Evolutionary conservation across 2,113 vertebrate species (phyloP), one percentile per base, ranked within the genome.

Genomic region (Caranx melampygus): DNA sequence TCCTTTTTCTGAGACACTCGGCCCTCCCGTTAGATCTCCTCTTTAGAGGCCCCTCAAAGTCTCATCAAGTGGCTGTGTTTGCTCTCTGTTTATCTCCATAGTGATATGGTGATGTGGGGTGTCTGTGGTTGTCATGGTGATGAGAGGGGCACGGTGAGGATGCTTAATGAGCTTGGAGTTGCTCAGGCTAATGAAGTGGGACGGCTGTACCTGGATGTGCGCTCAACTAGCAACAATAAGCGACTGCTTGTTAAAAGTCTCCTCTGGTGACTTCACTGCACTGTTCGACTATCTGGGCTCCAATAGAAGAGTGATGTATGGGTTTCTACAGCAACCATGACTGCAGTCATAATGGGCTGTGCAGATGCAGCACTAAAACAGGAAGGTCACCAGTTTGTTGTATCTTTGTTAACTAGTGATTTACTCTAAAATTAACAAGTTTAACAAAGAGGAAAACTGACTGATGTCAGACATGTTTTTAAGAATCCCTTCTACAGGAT

Each of bases 151-250:
- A 81, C 60, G 3, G 83, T 2, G 66, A 74, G 82, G 80, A 81
- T 77, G 74, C 75, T 84, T 91, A 91, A 90, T 92, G 87, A 90
- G 74, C 78, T 76, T 77, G 37, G 81, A 89, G 75, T 83, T 69
- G 71, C 78, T 86, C 65, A 6, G 72, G 72, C 76, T 90, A 88
- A 88, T 87, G 82, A 89, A 84, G 73, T 85, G 77, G 68, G 72
- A 63, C 5, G 37, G 61, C 86, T 86, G 60, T 80, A 70, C 57
- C 76, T 73, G 75, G 47, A 62, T 72, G 59, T 80, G 60, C 1
- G 16, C 76, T 83, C 72, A 81, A 68, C 84, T 72, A 35, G 73
- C 63, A 69, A 81, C 68, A 68, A 61, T 51, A 58, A 68, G 35
- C 75, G 60, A 16, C 33, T n/a, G 60, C 87, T 87, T 84, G 64